Base-by-base conservation (phyloP, 1,140 invertebrate genomes). In the Colletes latitarsis region DNA sequence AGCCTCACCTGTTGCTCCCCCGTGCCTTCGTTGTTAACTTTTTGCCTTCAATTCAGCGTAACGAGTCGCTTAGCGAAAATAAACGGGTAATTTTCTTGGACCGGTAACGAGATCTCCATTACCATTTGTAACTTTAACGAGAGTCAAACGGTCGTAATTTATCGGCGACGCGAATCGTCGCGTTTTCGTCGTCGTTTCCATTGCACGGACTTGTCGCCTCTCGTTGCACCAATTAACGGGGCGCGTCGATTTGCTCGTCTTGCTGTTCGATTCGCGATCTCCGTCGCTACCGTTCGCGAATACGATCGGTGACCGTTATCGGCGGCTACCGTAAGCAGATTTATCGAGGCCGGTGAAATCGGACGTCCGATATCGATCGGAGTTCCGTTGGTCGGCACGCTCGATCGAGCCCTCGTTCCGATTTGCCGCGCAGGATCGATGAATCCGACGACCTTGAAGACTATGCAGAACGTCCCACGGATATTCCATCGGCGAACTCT, bases 311-410 rank as follows among this genome's bases (percentile, higher is more conserved):
- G 66, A 88, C 86, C 85, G 86, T 88, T 88, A 88, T 84, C 76
- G 70, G 43, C 58, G 52, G 72, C 52, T 57, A 70, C 70, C 72
- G 69, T 86, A 81, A 39, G 77, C 39, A 30, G 81, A 75, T 77
- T 83, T 82, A 85, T 87, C 77, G 77, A 83, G 86, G 81, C 76
- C 82, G 72, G 67, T 55, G 75, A 83, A 79, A 78, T 81, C 68
- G 52, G 66, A 66, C 63, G 73, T 80, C 66, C 75, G 86, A 86
- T 88, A 84, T 85, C 58, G 71, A 72, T 72, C 74, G 55, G 62
- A 58, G 69, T 87, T 82, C 81, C 64, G 49, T 0, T 14, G 73
- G n/a, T n/a, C 21, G 14, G 19, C 15, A 63, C 81, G 67, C 55
- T 52, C 67, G 46, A 72, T 58, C 71, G 62, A 60, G 72, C 70